A percentile compares a stretch with the other conserved stretches of the same genome.
phyloP scores from a whole-genome alignment of 2,888 invertebrate genomes.

The Dicranocentrus wangi region DNA sequence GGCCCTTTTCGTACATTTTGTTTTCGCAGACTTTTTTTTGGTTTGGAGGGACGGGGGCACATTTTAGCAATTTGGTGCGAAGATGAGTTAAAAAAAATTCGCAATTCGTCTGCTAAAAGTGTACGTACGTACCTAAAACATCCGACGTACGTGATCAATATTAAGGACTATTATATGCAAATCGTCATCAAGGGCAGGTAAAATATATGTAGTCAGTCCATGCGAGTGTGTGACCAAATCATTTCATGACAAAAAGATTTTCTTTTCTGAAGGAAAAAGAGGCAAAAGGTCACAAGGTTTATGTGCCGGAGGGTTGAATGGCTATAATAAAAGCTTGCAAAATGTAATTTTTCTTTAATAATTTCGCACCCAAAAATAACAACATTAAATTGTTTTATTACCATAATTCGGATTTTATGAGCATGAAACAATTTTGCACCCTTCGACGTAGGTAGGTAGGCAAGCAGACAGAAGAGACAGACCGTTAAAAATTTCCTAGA shows the following conservation, averaged over 20 bases:
- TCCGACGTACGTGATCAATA: background rate
- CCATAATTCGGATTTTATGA: background rate
- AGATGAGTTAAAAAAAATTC: too few species aligned
- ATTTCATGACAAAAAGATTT: slow-evolving; percentile 1
- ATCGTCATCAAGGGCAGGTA: slow-evolving; percentile 18
- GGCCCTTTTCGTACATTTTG: background rate
- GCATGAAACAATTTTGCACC: background rate
- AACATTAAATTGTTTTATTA: slow-evolving; percentile 9
- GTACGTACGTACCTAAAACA: too few species aligned
- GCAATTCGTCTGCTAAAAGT: too few species aligned
- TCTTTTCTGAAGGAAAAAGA: slow-evolving; percentile 13
- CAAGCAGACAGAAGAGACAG: background rate
- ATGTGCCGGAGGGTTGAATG: background rate
- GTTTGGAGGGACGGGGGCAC: too few species aligned
- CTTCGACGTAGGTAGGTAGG: too few species aligned
- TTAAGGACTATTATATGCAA: slow-evolving; percentile 11
- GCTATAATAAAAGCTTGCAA: background rate
- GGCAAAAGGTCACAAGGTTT: background rate
- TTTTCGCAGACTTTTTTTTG: too few species aligned
- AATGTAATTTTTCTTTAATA: background rate
- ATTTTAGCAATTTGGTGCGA: too few species aligned
- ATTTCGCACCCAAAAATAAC: slow-evolving; percentile 12
- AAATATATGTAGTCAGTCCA: background rate
- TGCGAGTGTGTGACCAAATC: slow-evolving; percentile 4
- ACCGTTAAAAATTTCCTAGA: background rate